Conservation (phyloP, 2,888 invertebrate genomes). For the Drepana falcataria region DNA sequence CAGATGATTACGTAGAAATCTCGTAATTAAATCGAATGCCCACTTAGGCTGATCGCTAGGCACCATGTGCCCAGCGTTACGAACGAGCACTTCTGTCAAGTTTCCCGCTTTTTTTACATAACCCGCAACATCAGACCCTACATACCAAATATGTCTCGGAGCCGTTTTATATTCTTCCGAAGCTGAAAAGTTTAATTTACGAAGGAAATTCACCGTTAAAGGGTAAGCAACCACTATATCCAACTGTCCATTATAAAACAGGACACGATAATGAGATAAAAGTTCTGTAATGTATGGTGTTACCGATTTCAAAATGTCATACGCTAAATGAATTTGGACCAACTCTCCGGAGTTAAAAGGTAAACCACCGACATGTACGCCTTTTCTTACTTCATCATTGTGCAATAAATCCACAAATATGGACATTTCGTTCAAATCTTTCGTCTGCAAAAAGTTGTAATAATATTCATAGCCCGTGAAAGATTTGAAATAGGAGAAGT, state of each 20-base stretch:
- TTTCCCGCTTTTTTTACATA: conserved; percentile 85
- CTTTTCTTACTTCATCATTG: conserved; percentile 58
- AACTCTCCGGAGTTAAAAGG: conserved; percentile 65
- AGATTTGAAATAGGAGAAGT: conserved; percentile 77
- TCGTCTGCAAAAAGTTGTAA: conserved; percentile 82
- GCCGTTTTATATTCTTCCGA: conserved; percentile 81
- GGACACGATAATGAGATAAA: conserved; percentile 68
- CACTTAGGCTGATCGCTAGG: conserved; percentile 80
- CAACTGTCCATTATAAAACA: conserved; percentile 83
- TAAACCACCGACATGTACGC: conserved; percentile 81
- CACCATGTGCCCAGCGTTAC: conserved; percentile 88
- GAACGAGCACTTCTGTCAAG: conserved; percentile 84
- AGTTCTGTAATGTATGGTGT: conserved; percentile 62
- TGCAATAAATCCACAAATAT: conserved; percentile 47
- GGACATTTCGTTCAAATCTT: conserved; percentile 63
- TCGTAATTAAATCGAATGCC: conserved; percentile 76
- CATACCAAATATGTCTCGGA: conserved; percentile 81
- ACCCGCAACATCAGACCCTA: conserved; percentile 83
- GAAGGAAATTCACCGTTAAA: conserved; percentile 81
- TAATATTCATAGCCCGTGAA: conserved; percentile 86
- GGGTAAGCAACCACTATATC: conserved; percentile 82
- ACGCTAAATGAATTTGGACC: conserved; percentile 72
- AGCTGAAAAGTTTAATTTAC: conserved; percentile 81
- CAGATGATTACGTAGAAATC: conserved; percentile 63
- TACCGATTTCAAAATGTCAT: conserved; percentile 80